Evolutionary conservation across 2,797 vertebrate genomes (phyloP), one percentile per base, ranked within the genome.

Genomic region (Pelobates cultripes): DNA sequence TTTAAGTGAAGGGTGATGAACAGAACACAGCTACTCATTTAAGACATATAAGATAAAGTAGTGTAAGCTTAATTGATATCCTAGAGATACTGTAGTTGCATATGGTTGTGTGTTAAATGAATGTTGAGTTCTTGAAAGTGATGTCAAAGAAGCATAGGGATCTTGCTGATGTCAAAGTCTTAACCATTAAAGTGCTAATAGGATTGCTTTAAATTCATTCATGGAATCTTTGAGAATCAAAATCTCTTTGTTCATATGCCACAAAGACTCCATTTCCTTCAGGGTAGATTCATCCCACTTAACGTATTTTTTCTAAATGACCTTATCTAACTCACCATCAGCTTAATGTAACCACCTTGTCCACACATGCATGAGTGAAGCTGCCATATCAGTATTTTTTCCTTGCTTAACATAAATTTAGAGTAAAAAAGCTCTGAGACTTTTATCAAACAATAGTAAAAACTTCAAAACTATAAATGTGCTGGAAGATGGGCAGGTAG

Each of bases 11-110:
- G 55, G 55, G 13, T 12, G 3, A 12, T 12, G 57, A 66, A 70
- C 70, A 15, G 68, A 82, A 77, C 69, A 73, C 63, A 75, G 55
- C 13, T 64, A 51, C 75, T 51, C 57, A 76, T 76, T 81, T 55
- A 72, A 82, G 40, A 60, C 51, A 28, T 40, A 69, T 67, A 61
- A 82, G 67, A 82, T 72, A 69, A 43, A 73, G 74, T 44, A 72
- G 12, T 53, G 60, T 57, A 77, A 57, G 74, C 70, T 72, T 53
- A 77, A 72, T 43, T 66, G 69, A 82, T 77, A 55, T 77, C 8
- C 14, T 10, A 51, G 61, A 72, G 67, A 47, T 47, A 55, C 40
- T 43, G 68, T 55, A 76, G 63, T 75, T 76, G 40, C 67, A 76
- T 61, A 80, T 80, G 63, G 60, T 43, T 80, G 61, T 74, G 42